A percentile compares a stretch with the other conserved stretches of the same genome.
Conservation (phyloP, 2,797 vertebrate genomes). For the Sebastes goodei region DNA sequence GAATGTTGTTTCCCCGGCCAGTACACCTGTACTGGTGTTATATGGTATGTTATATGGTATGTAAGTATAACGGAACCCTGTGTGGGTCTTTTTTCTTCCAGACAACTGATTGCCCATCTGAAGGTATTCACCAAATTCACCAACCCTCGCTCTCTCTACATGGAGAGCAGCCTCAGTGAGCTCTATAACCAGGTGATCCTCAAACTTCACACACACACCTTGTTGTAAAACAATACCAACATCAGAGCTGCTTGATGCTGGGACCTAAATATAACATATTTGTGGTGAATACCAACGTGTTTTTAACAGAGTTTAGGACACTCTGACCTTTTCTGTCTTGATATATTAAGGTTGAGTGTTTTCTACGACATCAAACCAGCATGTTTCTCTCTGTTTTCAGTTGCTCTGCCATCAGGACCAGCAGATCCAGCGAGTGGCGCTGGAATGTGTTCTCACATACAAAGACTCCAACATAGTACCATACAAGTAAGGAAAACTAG, state of each 20-base stretch:
- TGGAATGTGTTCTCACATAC: slow-evolving; percentile 94
- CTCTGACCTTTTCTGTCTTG: neutral
- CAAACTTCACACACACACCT: neutral
- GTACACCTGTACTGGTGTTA: too few relatives aligned
- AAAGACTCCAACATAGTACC: slow-evolving; percentile 90
- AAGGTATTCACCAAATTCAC: slow-evolving; percentile 95
- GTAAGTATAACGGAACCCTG: neutral
- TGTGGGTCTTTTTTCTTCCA: slow-evolving; percentile 45
- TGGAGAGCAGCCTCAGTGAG: slow-evolving; percentile 88
- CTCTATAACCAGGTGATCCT: slow-evolving; percentile 90
- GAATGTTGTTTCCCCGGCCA: neutral
- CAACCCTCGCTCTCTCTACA: slow-evolving; percentile 91
- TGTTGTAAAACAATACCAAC: neutral
- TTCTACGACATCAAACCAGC: neutral
- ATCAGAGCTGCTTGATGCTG: neutral
- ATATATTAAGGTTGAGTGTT: neutral
- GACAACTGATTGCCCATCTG: slow-evolving; percentile 91
- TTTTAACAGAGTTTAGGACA: neutral
- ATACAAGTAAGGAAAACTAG: slow-evolving; percentile 86
- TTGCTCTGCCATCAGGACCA: slow-evolving; percentile 95
- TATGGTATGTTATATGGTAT: too few relatives aligned
- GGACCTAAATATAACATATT: neutral
- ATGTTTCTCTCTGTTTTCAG: slow-evolving; percentile 68
- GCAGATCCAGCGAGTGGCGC: slow-evolving; percentile 89
- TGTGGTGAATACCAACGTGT: neutral